Conservation (phyloP, 1,140 invertebrate species). For the Aphaenogaster rudis region DNA sequence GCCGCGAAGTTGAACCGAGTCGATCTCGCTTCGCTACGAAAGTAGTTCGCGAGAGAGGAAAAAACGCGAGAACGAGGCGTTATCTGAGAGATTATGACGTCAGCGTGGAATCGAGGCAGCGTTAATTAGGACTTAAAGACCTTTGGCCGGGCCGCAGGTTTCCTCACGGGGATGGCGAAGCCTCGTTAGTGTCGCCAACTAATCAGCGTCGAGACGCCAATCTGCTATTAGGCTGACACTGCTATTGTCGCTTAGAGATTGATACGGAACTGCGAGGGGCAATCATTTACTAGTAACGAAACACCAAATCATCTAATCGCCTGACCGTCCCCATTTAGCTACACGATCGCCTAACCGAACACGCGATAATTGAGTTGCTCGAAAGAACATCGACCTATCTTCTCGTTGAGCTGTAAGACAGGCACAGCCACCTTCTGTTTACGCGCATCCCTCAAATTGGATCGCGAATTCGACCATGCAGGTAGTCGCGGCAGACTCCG, state of each 20-base stretch:
- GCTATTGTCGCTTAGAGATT: conserved; percentile 21
- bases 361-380: conserved; percentile 43
- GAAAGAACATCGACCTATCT: neutral
- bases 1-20: conserved; percentile 57
- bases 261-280: neutral
- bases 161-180: conserved; percentile 75
- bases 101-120: conserved; percentile 65
- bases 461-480: conserved; percentile 74
- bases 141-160: conserved; percentile 64
- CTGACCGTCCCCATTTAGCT: neutral
- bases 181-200: conserved; percentile 78
- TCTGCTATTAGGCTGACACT: conserved; percentile 38
- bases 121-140: conserved; percentile 81
- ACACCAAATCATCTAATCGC: conserved; percentile 44
- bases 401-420: conserved; percentile 22
- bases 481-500: conserved; percentile 74
- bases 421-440: conserved; percentile 49
- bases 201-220: conserved; percentile 80
- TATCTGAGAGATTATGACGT: conserved; percentile 76
- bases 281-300: conserved; percentile 16
- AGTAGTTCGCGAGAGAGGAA: conserved; percentile 10
- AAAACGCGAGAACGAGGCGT: conserved; percentile 9
- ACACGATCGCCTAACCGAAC: neutral
- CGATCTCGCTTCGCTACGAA: conserved; percentile 39
- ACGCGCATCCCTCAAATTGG: conserved; percentile 68